Evolutionary conservation across 30 jellyfish, hydroid and myxozoan species (phyloP).

Genomic region (Hydractinia symbiolongicarpus): DNA sequence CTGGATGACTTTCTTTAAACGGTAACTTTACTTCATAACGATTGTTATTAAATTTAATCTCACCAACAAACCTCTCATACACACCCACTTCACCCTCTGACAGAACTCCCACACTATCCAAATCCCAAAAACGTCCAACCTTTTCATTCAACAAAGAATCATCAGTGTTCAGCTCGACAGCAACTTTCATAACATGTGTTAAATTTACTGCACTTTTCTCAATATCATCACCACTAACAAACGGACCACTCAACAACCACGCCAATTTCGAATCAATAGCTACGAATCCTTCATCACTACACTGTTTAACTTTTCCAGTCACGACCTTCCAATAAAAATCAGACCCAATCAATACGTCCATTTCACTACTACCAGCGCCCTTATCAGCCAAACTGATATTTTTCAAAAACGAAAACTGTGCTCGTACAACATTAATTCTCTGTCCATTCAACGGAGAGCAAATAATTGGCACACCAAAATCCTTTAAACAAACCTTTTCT

Average conservation of each 20-base stretch:
- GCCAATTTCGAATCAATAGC: constrained; percentile 7
- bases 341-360: not conserved
- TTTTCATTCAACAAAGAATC: not conserved
- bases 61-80: constrained; percentile 16
- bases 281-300: not conserved
- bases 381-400: not conserved
- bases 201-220: not conserved
- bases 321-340: not conserved
- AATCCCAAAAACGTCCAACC: constrained; percentile 29
- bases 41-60: constrained; percentile 11
- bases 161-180: not conserved
- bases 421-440: not conserved
- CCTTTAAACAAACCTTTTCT: too few species aligned
- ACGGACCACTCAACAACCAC: constrained; percentile 5
- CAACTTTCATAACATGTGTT: not conserved
- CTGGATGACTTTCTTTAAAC: constrained; percentile 20
- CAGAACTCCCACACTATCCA: constrained; percentile 37
- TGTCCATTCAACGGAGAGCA: not conserved
- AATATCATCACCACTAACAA: too few species aligned
- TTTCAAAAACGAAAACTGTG: not conserved
- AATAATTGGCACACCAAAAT: too few species aligned
- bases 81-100: constrained; percentile 7
- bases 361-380: not conserved
- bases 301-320: not conserved
- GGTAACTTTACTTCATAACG: constrained; percentile 39